A percentile compares a stretch with the other conserved stretches of the same genome.
Conservation (phyloP, 2,113 vertebrate genomes). For the Brachionichthys hirsutus region DNA sequence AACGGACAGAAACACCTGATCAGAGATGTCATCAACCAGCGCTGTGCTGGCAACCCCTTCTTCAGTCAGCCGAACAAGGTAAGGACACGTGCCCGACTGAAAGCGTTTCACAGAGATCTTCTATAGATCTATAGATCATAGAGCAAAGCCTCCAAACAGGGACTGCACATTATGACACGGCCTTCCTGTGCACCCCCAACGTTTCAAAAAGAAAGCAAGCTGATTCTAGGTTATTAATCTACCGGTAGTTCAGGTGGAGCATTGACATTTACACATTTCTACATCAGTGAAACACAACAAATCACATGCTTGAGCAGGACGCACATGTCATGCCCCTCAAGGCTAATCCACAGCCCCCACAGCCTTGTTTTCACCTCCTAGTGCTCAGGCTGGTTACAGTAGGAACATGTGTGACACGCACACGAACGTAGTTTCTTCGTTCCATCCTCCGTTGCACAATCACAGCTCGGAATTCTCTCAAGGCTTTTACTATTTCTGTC, state of each 20-base stretch:
- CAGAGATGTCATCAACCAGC: constrained; percentile 95
- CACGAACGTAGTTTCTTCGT: no score
- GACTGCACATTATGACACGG: no score
- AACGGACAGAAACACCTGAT: constrained; percentile 98
- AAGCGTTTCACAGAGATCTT: background rate
- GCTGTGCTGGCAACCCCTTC: constrained; percentile 89
- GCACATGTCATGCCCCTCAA: constrained; percentile 1
- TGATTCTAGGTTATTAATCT: no score
- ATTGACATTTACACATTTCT: no score
- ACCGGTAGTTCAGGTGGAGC: no score
- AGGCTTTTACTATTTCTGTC: constrained; percentile 6
- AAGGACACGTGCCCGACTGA: constrained; percentile 14
- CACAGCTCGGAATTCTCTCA: constrained; percentile 33
- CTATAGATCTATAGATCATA: no score
- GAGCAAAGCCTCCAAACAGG: no score
- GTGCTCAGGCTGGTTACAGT: background rate
- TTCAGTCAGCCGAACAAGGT: constrained; percentile 96
- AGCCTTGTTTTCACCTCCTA: constrained; percentile 27
- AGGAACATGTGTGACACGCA: background rate
- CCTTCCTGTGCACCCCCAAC: no score
- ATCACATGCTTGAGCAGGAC: no score
- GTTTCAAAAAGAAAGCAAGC: no score
- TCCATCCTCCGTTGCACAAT: constrained; percentile 20
- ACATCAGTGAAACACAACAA: no score
- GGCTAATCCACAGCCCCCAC: constrained; percentile 11